Evolutionary conservation across 2,888 invertebrate species (phyloP).

Genomic region (Drosophila monieri): DNA sequence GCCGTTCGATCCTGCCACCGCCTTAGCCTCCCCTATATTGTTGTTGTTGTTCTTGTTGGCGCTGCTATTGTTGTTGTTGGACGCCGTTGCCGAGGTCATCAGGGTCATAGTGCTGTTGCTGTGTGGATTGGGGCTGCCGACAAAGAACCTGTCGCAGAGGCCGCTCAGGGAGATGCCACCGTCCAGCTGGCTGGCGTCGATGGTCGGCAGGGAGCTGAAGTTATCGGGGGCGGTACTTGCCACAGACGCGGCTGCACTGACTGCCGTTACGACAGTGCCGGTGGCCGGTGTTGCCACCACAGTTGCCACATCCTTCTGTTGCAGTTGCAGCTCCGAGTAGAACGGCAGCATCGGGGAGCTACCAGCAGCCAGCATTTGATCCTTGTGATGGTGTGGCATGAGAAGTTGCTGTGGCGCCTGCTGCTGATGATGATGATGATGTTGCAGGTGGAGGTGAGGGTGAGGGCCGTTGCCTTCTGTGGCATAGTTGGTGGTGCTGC

Average conservation of each 20-base stretch:
- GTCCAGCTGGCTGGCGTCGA: constrained; percentile 64
- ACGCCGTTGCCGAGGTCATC: constrained; percentile 27
- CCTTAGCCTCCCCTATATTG: constrained; percentile 50
- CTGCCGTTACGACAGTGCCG: constrained; percentile 10
- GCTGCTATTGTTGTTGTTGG: constrained; percentile 32
- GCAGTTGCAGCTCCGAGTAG: constrained; percentile 56
- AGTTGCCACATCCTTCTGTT: constrained; percentile 53
- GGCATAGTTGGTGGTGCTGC: constrained; percentile 50
- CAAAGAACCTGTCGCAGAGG: constrained; percentile 72
- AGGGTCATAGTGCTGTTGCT: constrained; percentile 54
- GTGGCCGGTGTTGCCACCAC: constrained; percentile 3
- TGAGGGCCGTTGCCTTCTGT: constrained; percentile 41
- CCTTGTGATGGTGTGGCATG: constrained; percentile 73
- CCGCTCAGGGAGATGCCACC: constrained; percentile 65
- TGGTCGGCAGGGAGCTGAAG: constrained; percentile 54
- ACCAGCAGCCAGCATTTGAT: constrained; percentile 80
- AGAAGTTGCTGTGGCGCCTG: constrained; percentile 48
- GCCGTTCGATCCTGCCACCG: constrained; percentile 27
- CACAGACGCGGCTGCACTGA: constrained; percentile 13
- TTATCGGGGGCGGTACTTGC: constrained; percentile 32
- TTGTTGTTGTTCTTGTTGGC: constrained; percentile 31
- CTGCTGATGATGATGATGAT: constrained; percentile 40
- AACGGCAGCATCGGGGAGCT: constrained; percentile 67
- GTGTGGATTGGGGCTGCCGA: constrained; percentile 62
- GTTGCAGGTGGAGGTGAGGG: constrained; percentile 50